Conservation (phyloP, 2,888 invertebrate genomes). For the Netelia inedita region DNA sequence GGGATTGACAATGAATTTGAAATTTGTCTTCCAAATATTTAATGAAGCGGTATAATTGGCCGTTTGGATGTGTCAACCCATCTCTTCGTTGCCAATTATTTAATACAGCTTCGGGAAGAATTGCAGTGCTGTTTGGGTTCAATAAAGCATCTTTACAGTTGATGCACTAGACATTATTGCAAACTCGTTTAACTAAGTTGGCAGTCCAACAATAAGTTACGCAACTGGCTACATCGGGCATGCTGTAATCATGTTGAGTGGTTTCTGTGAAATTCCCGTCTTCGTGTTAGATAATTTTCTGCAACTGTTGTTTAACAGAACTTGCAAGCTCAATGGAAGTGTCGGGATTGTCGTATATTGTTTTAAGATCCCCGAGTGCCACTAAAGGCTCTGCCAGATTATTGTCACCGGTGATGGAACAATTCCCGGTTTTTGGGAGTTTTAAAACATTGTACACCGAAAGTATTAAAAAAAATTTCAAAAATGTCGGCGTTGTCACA, state of each 20-base stretch:
- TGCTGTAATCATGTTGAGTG: constrained; percentile 58
- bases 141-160: constrained; percentile 53
- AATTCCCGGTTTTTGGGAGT: no score
- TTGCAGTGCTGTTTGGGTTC: neutral
- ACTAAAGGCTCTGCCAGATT: no score
- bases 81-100: constrained; percentile 14
- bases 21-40: neutral
- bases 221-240: constrained; percentile 55
- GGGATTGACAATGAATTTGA: neutral
- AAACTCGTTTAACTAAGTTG: constrained; percentile 40
- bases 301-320: constrained; percentile 41
- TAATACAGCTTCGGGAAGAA: constrained; percentile 20
- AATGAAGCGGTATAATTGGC: constrained; percentile 6
- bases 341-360: neutral
- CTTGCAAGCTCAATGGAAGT: neutral
- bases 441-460: constrained; percentile 29
- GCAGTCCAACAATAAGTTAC: constrained; percentile 59
- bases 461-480: constrained; percentile 31
- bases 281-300: constrained; percentile 31
- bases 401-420: no score
- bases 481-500: constrained; percentile 27
- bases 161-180: constrained; percentile 43
- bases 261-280: constrained; percentile 63
- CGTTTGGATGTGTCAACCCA: constrained; percentile 10
- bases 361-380: neutral